Base-by-base conservation (phyloP, 1,140 invertebrate genomes). In the Aphaenogaster floridana region DNA sequence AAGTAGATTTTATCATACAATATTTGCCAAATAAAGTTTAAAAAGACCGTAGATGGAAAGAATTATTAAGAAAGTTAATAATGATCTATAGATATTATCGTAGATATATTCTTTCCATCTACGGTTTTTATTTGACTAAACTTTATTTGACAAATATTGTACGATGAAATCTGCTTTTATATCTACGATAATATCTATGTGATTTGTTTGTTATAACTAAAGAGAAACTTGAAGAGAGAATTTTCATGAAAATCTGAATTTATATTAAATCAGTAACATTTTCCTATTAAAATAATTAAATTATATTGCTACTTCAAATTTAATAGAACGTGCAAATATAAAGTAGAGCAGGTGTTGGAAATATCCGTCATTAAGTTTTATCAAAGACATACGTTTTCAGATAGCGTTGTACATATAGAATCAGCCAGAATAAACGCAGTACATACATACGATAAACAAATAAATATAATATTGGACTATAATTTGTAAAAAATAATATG, bases 71-170 rank as follows among this genome's bases (percentile, higher is more conserved):
- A 3, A n/a, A 66, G n/a, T 66, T 9, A 66, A n/a, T 66, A 66
- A 64, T 64, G 8, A 66, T 64, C 36, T 64, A 39, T 39, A 66
- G 5, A 39, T 9, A 28, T 28, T 28, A 28, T 28, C 28, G 28
- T 28, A 28, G 28, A 28, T 28, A 28, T 28, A 63, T 63, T 63
- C 15, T 28, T 9, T 21, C 21, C 15, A 15, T 28, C 28, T 28
- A 28, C 28, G 28, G 28, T 28, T 0, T 28, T 28, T 28, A 28
- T 28, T 28, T 28, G 28, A 28, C 28, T 28, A 28, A 28, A 7
- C 5, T 45, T 21, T 2, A 69, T 69, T 69, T 69, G 21, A 48
- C 11, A 69, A 69, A 50, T 69, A 69, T 50, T 69, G 28, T 69
- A 28, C 1, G 42, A 69, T 9, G 13, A 50, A 69, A 28, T 48